Conservation (phyloP, 2,113 vertebrate species). For the Etia nguti region DNA sequence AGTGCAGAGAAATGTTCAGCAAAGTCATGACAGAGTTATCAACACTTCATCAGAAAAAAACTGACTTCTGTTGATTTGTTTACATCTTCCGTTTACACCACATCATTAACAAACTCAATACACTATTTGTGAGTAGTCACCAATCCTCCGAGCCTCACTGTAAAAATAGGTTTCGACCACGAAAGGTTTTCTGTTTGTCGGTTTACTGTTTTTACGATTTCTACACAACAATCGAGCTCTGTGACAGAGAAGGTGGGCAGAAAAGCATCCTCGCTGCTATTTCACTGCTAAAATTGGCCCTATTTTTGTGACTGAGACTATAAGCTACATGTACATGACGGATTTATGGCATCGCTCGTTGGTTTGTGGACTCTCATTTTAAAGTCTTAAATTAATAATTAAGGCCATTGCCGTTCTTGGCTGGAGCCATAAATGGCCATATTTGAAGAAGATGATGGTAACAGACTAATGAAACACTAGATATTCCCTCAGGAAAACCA, state of each 20-base stretch:
- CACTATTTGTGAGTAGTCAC: neutral
- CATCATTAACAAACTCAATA: neutral
- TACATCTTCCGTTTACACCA: neutral
- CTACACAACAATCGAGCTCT: neutral
- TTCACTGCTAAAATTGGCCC: neutral
- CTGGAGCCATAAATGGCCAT: neutral
- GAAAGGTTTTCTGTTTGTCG: neutral
- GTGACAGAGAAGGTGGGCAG: neutral
- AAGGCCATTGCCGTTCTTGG: neutral
- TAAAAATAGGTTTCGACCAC: neutral
- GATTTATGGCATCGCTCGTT: neutral
- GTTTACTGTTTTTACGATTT: neutral
- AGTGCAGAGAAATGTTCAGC: neutral
- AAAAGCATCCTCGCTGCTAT: neutral
- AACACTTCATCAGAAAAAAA: neutral
- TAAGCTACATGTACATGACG: neutral
- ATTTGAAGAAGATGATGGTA: neutral
- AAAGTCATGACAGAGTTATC: conserved; percentile 10
- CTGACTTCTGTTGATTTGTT: neutral
- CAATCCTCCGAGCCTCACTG: neutral
- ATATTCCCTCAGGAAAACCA: neutral
- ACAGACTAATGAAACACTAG: neutral
- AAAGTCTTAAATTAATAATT: neutral
- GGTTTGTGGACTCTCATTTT: neutral
- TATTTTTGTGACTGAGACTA: neutral